These are phyloP conservation scores for Asbolus verrucosus DNA, from an alignment of 1,140 invertebrate species.

Conservation along the genomic window DNA sequence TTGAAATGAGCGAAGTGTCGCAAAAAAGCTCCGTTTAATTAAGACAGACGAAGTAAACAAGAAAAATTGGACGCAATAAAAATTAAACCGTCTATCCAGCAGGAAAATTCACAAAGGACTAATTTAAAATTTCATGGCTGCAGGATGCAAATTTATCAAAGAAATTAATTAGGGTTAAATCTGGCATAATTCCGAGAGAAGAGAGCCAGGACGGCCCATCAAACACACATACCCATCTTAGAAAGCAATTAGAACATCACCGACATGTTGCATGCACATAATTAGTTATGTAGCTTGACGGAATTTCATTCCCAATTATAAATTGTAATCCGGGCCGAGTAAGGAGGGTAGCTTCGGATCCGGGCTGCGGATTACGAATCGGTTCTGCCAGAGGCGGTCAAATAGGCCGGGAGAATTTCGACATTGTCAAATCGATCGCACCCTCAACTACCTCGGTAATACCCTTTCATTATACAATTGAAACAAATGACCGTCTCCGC, in stretches of 20 bases:
- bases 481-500: neutral
- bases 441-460: constrained; percentile 3
- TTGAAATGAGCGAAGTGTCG: too few relatives aligned
- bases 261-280: constrained; percentile 29
- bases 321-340: constrained; percentile 15
- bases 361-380: constrained; percentile 9
- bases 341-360: too few relatives aligned
- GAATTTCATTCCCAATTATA: constrained; percentile 30
- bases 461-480: constrained; percentile 1
- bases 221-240: constrained; percentile 18
- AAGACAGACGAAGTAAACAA: constrained; percentile 12
- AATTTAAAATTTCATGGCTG: constrained; percentile 29
- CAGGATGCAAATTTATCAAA: constrained; percentile 43
- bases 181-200: constrained; percentile 35
- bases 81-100: neutral
- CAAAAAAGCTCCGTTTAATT: too few relatives aligned
- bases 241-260: constrained; percentile 30
- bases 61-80: too few relatives aligned
- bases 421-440: constrained; percentile 27
- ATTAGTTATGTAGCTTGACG: constrained; percentile 20
- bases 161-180: constrained; percentile 43
- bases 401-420: constrained; percentile 21
- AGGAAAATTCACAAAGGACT: neutral
- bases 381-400: constrained; percentile 20
- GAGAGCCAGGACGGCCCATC: neutral